A percentile compares a stretch with the other conserved stretches of the same genome.
phyloP scores from a whole-genome alignment of 2,888 invertebrate genomes.

The Embidobia sp. region DNA sequence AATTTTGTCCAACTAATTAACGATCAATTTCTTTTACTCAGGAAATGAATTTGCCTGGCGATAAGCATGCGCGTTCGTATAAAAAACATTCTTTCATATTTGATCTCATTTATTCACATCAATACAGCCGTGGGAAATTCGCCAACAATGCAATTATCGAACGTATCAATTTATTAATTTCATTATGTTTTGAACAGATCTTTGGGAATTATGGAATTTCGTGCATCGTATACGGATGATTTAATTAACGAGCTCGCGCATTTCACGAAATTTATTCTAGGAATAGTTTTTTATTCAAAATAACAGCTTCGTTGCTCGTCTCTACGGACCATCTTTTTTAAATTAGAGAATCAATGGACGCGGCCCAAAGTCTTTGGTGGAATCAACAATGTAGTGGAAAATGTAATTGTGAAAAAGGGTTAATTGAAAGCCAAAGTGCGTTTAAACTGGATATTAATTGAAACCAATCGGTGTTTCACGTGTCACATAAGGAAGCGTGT shows the following conservation, averaged over 20 bases:
- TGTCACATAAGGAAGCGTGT: constrained; percentile 48
- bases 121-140: constrained; percentile 21
- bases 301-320: not conserved
- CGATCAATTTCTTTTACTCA: constrained; percentile 29
- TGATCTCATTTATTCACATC: constrained; percentile 21
- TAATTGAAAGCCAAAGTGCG: constrained; percentile 33
- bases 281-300: not conserved
- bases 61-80: constrained; percentile 12
- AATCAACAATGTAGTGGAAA: no score
- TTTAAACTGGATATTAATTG: constrained; percentile 40
- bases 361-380: not conserved
- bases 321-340: no score
- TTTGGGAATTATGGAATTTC: constrained; percentile 26
- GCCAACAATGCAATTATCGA: constrained; percentile 39
- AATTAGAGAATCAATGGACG: no score
- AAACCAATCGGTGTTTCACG: constrained; percentile 45
- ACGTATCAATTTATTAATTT: constrained; percentile 43
- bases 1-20: constrained; percentile 30
- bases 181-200: constrained; percentile 25
- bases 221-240: not conserved
- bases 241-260: constrained; percentile 14
- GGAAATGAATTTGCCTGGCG: constrained; percentile 10
- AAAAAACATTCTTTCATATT: constrained; percentile 14
- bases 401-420: not conserved
- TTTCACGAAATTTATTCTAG: not conserved